Evolutionary conservation across 2,888 invertebrate genomes (phyloP).

Genomic region (Scaptomyza polygonia): DNA sequence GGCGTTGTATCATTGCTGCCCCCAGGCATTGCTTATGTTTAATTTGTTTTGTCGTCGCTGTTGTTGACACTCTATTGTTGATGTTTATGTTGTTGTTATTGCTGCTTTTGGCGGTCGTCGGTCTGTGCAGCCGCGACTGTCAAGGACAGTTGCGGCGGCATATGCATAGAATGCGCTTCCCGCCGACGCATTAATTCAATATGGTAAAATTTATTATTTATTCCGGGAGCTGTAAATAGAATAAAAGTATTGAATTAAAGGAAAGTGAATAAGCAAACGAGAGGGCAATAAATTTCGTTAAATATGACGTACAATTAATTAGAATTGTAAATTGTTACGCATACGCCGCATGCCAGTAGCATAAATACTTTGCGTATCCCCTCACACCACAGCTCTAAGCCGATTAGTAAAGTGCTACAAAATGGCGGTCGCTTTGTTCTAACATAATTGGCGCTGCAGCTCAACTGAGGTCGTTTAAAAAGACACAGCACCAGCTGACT

Average conservation of each 20-base stretch:
- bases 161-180: conserved; percentile 36
- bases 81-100: conserved; percentile 39
- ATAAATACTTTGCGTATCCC: conserved; percentile 31
- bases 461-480: conserved; percentile 25
- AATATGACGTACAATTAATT: conserved; percentile 44
- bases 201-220: conserved; percentile 24
- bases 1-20: conserved; percentile 74
- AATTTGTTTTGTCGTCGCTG: conserved; percentile 35
- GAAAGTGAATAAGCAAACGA: neutral
- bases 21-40: conserved; percentile 51
- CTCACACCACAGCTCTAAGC: conserved; percentile 19
- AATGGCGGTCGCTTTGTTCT: conserved; percentile 23
- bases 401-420: conserved; percentile 40
- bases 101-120: conserved; percentile 41
- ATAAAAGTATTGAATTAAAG: conserved; percentile 15
- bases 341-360: conserved; percentile 25
- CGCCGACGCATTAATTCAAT: conserved; percentile 63
- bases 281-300: neutral
- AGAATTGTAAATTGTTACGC: conserved; percentile 42
- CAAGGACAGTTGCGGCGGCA: conserved; percentile 48
- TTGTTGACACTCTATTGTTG: conserved; percentile 15
- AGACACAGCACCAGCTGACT: conserved; percentile 10
- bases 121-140: conserved; percentile 36
- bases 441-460: conserved; percentile 26
- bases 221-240: conserved; percentile 47